Evolutionary conservation across 2,113 vertebrate species (phyloP), one percentile per base, ranked within the genome.

Genomic region (Varanus salvator): DNA sequence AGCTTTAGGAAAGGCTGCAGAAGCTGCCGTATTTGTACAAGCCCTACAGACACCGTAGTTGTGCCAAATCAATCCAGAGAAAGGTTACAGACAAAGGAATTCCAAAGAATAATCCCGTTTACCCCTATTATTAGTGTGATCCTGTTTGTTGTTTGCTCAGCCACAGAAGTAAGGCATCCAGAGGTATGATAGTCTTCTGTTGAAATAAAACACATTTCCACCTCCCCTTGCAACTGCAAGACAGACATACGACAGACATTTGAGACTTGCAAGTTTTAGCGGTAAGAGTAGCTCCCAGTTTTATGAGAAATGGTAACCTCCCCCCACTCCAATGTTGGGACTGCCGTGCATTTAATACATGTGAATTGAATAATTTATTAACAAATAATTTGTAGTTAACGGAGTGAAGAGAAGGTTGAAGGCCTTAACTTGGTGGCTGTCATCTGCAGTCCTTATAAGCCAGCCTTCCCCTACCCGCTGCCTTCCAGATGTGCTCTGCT

Each of bases 101-200:
- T 83, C 38, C 54, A 75, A 83, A 74, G 11, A 60, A 72, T 11
- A 0, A 44, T 66, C n/a, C 85, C 12, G 86, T 93, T 96, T 96
- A 99, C 99, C 98, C 98, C 99, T 12, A 98, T 97, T 86, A 99
- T 93, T 88, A 99, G 75, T 80, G 97, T 96, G 82, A 97, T 93
- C 93, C 98, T 97, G 48, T 91, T 95, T 90, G 89, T 91, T 8
- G 97, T 95, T 91, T 57, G 95, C 92, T 97, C 97, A 92, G 97
- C 94, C 27, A 97, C 96, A 84, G 98, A 97, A 83, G 93, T 97
- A 60, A 96, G 96, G 93, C 98, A 98, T 86, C 97, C 97, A 1
- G 96, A 95, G 15, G 94, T 96, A 77, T 99, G 98, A 92, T 98
- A 97, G 25, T 98, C 95, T 82, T 96, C 92, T 11, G 97, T 98